phyloP scores from a whole-genome alignment of 2,797 vertebrate species.

The Zenarchopterus dispar region DNA sequence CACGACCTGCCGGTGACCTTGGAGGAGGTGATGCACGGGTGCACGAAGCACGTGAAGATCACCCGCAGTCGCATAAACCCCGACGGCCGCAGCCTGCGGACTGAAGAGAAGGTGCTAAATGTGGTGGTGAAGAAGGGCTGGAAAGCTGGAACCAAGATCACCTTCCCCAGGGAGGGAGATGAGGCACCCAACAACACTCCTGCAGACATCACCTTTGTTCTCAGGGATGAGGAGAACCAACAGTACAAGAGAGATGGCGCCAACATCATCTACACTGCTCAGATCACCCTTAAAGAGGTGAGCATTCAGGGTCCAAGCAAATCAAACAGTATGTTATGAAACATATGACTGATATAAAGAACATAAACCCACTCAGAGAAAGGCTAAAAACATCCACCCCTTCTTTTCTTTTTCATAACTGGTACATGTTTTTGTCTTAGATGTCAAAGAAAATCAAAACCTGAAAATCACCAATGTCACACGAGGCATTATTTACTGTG shows the following conservation, averaged over 20 bases:
- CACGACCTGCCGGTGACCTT: conserved; percentile 92
- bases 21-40: conserved; percentile 94
- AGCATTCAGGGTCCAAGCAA: conserved; percentile 33
- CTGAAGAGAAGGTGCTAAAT: conserved; percentile 93
- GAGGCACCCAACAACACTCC: conserved; percentile 90
- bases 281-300: conserved; percentile 95
- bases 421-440: conserved; percentile 11
- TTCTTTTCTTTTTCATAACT: too few relatives aligned
- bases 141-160: conserved; percentile 97
- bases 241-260: conserved; percentile 92
- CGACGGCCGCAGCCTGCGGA: conserved; percentile 86
- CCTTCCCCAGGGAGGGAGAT: conserved; percentile 94
- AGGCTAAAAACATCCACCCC: conserved; percentile 9
- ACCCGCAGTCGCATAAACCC: conserved; percentile 89
- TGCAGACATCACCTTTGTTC: conserved; percentile 91
- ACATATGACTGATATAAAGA: not conserved
- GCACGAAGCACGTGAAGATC: conserved; percentile 96
- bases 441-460: conserved; percentile 21
- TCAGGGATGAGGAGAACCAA: conserved; percentile 91
- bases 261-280: conserved; percentile 90
- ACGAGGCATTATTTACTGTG: not conserved
- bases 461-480: conserved; percentile 8
- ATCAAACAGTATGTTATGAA: not conserved
- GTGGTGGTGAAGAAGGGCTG: conserved; percentile 97
- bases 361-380: conserved; percentile 27